A percentile compares a stretch with the other conserved stretches of the same genome.
These are phyloP conservation scores for Chamaetylas fuelleborni DNA, from an alignment of 2,113 vertebrate species.

Conservation along the genomic window DNA sequence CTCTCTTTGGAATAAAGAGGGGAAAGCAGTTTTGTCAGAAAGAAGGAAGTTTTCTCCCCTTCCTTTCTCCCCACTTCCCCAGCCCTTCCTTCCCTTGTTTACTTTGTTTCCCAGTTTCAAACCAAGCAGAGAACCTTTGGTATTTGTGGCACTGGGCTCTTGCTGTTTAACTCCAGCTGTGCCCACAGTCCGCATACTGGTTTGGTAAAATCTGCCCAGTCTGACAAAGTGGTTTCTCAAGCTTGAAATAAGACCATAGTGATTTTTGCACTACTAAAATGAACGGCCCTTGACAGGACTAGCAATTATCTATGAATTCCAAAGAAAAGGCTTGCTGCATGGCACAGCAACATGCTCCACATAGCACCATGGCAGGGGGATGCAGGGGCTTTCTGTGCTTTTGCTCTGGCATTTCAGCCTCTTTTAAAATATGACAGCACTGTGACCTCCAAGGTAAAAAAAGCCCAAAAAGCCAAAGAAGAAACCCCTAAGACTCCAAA, in stretches of 20 bases:
- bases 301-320: constrained; percentile 35
- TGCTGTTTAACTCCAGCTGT: constrained; percentile 50
- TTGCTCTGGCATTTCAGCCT: neutral
- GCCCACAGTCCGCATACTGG: constrained; percentile 22
- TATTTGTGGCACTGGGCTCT: constrained; percentile 44
- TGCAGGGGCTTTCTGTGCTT: neutral
- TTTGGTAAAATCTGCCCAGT: constrained; percentile 29
- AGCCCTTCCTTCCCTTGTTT: constrained; percentile 24
- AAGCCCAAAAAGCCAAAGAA: no score
- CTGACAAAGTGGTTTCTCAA: constrained; percentile 48
- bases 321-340: neutral
- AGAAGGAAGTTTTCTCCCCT: constrained; percentile 1
- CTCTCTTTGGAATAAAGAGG: neutral
- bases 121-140: constrained; percentile 17
- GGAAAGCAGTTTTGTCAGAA: neutral
- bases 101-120: constrained; percentile 30
- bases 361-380: neutral
- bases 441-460: neutral
- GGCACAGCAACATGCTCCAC: neutral
- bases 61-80: constrained; percentile 3
- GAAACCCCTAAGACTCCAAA: neutral
- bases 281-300: neutral
- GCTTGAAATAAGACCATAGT: constrained; percentile 43
- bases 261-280: constrained; percentile 44
- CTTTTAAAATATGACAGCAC: neutral